These are phyloP conservation scores for Aleiodes alternator DNA, from an alignment of 2,888 invertebrate species.

Conservation along the genomic window DNA sequence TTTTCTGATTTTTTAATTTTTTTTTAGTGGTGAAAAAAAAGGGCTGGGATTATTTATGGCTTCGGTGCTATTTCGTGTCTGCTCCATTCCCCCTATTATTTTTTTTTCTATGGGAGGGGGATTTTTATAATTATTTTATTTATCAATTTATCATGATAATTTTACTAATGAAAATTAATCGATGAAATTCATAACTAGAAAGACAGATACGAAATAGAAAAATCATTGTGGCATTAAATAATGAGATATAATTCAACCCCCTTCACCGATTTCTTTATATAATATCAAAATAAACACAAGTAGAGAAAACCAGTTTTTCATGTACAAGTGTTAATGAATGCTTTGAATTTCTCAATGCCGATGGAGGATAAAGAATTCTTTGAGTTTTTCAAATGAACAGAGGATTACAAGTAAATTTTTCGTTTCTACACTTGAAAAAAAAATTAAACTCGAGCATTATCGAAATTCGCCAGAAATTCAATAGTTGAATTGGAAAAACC, in stretches of 20 bases:
- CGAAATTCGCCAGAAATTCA: no score
- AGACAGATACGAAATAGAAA: background rate
- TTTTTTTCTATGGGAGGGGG: background rate
- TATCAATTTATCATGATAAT: background rate
- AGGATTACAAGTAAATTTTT: no score
- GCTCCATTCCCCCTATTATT: background rate
- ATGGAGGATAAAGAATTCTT: background rate
- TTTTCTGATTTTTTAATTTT: no score
- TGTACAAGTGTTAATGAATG: constrained; percentile 10
- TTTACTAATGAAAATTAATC: background rate
- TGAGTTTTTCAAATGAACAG: no score
- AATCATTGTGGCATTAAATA: background rate
- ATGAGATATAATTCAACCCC: constrained; percentile 6
- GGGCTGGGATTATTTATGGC: no score
- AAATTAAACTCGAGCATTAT: no score
- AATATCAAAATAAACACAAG: constrained; percentile 11
- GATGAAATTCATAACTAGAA: background rate
- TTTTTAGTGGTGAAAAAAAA: no score
- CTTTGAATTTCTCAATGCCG: background rate
- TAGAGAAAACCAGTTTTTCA: constrained; percentile 20
- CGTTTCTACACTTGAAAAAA: no score
- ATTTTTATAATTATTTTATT: background rate
- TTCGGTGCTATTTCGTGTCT: no score
- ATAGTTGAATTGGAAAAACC: no score
- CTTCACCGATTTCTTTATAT: constrained; percentile 4